Percentiles rank a stretch among this genome's conserved stretches.
These are phyloP conservation scores for Cavia aperea DNA, from an alignment of 2,113 vertebrate species.

Conservation along the genomic window DNA sequence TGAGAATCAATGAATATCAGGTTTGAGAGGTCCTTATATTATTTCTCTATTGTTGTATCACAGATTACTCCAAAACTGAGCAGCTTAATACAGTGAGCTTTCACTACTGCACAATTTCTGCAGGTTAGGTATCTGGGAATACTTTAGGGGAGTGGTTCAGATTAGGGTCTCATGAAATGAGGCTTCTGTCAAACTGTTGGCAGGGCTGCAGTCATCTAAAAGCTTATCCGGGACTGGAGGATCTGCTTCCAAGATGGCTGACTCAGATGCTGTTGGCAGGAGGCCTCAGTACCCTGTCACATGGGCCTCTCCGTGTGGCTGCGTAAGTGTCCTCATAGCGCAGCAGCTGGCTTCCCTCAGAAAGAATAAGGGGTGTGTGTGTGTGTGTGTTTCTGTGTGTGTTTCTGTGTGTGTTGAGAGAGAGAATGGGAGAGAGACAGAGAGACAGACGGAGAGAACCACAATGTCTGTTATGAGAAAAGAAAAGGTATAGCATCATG, in stretches of 20 bases:
- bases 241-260: neutral
- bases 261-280: neutral
- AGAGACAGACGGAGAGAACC: neutral
- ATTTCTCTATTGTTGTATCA: neutral
- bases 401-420: neutral
- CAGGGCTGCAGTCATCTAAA: neutral
- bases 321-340: neutral
- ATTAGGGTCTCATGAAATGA: neutral
- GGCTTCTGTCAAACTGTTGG: neutral
- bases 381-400: neutral
- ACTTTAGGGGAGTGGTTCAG: neutral
- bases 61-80: neutral
- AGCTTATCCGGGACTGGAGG: neutral
- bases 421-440: neutral
- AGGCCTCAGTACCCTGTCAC: neutral
- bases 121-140: neutral
- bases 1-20: neutral
- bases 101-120: neutral
- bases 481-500: neutral
- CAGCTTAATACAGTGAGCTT: neutral
- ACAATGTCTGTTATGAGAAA: neutral
- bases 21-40: neutral
- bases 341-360: neutral
- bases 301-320: neutral
- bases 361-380: neutral